phyloP scores from a whole-genome alignment of 2,113 vertebrate genomes.

The Lagopus leucura region DNA sequence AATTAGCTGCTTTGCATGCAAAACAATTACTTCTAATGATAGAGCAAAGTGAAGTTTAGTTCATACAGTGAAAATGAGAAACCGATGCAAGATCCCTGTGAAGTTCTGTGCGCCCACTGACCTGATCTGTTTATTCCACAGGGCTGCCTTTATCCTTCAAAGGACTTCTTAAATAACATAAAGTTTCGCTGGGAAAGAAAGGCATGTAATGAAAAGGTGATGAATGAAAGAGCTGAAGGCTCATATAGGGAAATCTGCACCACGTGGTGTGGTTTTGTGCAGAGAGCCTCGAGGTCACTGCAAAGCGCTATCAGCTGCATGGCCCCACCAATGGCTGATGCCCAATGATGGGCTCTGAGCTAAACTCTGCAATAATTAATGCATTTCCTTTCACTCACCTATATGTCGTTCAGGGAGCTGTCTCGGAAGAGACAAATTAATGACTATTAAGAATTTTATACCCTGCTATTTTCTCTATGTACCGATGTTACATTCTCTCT shows the following conservation, averaged over 20 bases:
- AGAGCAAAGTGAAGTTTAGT: not conserved
- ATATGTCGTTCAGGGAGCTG: conserved; percentile 23
- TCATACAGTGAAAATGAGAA: not conserved
- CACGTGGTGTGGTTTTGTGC: not conserved
- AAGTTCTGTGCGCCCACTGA: not conserved
- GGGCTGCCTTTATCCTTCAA: not conserved
- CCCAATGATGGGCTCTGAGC: not conserved
- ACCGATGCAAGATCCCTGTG: not conserved
- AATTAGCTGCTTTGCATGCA: not conserved
- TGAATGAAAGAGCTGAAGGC: not conserved
- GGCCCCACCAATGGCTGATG: not conserved
- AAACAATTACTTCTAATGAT: not conserved
- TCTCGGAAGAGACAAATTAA: conserved; percentile 53
- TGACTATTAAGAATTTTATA: conserved; percentile 43
- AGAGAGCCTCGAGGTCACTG: not conserved
- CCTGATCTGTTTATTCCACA: not conserved
- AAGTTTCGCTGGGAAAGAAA: not conserved
- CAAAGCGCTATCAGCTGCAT: not conserved
- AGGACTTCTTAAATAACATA: not conserved
- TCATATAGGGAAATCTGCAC: not conserved
- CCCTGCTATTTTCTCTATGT: conserved; percentile 61
- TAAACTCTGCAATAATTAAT: not conserved
- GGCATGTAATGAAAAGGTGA: fast-evolving
- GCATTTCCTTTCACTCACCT: conserved; percentile 6
- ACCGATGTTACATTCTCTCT: conserved; percentile 18